These are phyloP conservation scores for Motacilla tschutschensis DNA, from an alignment of 2,113 vertebrate genomes.

Conservation along the genomic window DNA sequence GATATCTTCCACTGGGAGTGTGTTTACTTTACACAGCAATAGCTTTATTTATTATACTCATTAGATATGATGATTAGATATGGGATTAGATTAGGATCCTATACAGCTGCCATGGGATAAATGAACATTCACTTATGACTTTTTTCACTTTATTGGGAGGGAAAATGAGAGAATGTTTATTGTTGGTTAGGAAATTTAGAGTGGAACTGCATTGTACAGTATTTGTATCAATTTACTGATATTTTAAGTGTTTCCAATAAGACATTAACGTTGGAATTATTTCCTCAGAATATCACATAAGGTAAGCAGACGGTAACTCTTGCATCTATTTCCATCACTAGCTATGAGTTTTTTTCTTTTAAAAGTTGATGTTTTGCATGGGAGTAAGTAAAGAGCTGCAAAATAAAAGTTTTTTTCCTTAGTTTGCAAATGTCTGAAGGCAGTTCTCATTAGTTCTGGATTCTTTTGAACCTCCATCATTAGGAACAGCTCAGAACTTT, in stretches of 20 bases:
- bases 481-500: conserved; percentile 14
- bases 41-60: background rate
- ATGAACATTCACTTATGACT: background rate
- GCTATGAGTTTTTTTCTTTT: background rate
- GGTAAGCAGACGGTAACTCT: background rate
- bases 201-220: background rate
- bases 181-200: background rate
- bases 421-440: background rate
- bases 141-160: background rate
- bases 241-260: background rate
- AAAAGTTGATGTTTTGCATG: background rate
- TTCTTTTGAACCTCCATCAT: conserved; percentile 22
- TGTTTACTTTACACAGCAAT: background rate
- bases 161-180: background rate
- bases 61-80: background rate
- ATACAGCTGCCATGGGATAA: background rate
- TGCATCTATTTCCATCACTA: background rate
- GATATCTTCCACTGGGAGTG: background rate
- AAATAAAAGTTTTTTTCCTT: conserved; percentile 3
- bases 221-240: background rate
- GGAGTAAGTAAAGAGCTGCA: background rate
- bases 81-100: background rate
- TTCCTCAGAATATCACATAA: background rate
- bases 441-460: conserved; percentile 15
- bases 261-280: background rate